phyloP scores from a whole-genome alignment of 1,140 invertebrate genomes.

The Pseudomyrmex cubaensis region DNA sequence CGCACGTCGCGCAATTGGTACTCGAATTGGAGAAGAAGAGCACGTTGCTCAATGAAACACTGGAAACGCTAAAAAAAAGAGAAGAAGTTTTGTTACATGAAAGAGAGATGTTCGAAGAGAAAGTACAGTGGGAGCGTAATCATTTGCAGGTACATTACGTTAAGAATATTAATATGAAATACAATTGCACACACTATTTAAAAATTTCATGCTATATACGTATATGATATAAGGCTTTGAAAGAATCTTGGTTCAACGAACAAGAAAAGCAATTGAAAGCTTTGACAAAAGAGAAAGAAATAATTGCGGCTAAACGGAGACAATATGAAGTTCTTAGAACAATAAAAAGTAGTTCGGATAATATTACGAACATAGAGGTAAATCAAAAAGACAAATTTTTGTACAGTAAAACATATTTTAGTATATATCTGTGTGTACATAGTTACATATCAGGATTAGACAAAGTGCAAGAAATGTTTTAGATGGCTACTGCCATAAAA shows the following conservation, averaged over 20 bases:
- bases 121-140: conserved; percentile 80
- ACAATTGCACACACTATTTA: not conserved
- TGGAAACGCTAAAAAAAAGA: conserved; percentile 75
- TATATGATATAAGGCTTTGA: conserved; percentile 71
- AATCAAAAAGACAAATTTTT: not conserved
- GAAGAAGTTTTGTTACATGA: conserved; percentile 77
- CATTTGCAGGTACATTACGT: conserved; percentile 75
- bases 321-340: conserved; percentile 77
- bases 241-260: conserved; percentile 80
- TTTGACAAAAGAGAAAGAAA: conserved; percentile 77
- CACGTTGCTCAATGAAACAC: conserved; percentile 68
- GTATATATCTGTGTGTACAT: conserved; percentile 25
- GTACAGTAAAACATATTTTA: not conserved
- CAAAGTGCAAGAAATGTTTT: conserved; percentile 14
- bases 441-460: conserved; percentile 15
- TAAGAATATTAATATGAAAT: too few relatives aligned
- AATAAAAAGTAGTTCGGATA: conserved; percentile 75
- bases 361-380: conserved; percentile 80
- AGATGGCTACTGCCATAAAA: conserved; percentile 80
- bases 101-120: conserved; percentile 79
- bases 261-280: conserved; percentile 77
- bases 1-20: conserved; percentile 67
- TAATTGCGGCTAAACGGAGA: conserved; percentile 75
- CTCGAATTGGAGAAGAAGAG: conserved; percentile 78
- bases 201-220: conserved; percentile 22